Base-by-base conservation (phyloP, 2,797 vertebrate genomes). In the Numenius phaeopus region DNA sequence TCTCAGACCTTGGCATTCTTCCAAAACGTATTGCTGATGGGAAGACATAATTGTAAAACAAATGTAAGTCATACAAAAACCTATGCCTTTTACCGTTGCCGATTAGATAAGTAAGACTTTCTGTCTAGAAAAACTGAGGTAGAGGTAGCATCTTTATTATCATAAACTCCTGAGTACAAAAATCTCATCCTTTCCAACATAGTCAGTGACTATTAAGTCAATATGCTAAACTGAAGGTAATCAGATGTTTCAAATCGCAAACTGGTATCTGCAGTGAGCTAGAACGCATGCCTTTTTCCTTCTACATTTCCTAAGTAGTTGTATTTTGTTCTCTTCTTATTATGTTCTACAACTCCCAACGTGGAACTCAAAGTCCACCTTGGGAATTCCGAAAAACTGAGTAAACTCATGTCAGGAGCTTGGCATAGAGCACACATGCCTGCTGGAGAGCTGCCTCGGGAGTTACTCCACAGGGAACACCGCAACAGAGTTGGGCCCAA, bases 1-100 rank as follows among this genome's bases (percentile, higher is more conserved):
- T 99, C 97, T 99, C 99, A 5, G 99, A 99, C 94, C 99, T 99
- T 7, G 99, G 99, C 99, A 99, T 99, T 89, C 99, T 98, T 83
- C 99, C 99, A 62, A 99, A 99, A 39, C 99, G 99, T 95, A 99
- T 99, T n/a, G 99, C 99, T 99, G 98, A 29, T 57, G 67, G 89
- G 59, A 86, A 92, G 61, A 95, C 24, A 87, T 2, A 84, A 54
- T 79, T 47, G 32, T 55, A 65, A 72, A 83, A 62, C 34, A 91
- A 86, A 83, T 4, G 4, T 24, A 46, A 84, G 81, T 89, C 50
- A 83, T 4, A 76, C 7, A 44, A 54, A 79, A 44, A 42, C 11
- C 64, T 26, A n/a, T 49, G 52, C 14, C 44, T 84, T 80, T 85
- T 59, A 64, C 44, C 0, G 0, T 21, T 59, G 32, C 71, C 49